These are phyloP conservation scores for Iguana delicatissima DNA, from an alignment of 2,797 vertebrate genomes.

Conservation along the genomic window DNA sequence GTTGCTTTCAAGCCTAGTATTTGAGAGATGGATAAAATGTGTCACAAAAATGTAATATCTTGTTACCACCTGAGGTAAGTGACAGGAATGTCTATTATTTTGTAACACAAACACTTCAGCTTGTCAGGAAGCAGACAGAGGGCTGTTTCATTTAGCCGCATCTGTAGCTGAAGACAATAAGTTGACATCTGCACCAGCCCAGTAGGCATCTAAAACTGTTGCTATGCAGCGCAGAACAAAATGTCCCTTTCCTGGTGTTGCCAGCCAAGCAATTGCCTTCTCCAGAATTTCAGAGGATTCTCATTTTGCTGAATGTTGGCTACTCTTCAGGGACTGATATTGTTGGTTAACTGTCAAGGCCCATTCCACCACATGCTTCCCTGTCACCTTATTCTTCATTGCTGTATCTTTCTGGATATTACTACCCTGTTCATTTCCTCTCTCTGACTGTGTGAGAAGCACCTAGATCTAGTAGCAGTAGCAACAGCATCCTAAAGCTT, in stretches of 20 bases:
- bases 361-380: neutral
- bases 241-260: neutral
- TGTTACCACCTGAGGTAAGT: constrained; percentile 28
- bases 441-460: neutral
- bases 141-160: constrained; percentile 18
- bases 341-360: neutral
- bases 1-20: constrained; percentile 16
- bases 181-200: constrained; percentile 15
- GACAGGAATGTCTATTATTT: constrained; percentile 22
- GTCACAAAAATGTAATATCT: constrained; percentile 16
- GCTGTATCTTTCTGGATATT: neutral
- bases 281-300: neutral
- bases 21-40: constrained; percentile 9
- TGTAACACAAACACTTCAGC: constrained; percentile 28
- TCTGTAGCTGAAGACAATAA: constrained; percentile 25
- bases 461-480: neutral
- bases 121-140: constrained; percentile 14
- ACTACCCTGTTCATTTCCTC: too few species aligned
- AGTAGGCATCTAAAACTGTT: constrained; percentile 5
- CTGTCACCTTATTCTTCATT: neutral
- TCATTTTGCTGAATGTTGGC: neutral
- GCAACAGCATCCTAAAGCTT: neutral
- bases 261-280: neutral
- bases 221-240: neutral
- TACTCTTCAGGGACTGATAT: neutral